Percentiles rank a stretch among this genome's conserved stretches.
Conservation (phyloP, 1,140 invertebrate species). For the Atta colombica region DNA sequence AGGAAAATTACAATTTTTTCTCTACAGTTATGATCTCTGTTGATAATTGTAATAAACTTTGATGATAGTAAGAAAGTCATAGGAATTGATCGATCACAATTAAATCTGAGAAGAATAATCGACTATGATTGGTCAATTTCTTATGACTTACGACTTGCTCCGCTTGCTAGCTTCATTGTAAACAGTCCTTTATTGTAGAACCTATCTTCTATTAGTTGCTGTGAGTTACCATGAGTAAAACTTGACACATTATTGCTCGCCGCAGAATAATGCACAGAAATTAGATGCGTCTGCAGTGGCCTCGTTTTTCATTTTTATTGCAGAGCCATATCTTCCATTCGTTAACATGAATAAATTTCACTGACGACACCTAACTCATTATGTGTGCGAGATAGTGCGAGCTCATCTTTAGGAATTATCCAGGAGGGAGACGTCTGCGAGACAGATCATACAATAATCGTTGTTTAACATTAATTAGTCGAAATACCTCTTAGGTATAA, state of each 20-base stretch:
- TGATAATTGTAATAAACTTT: too few relatives aligned
- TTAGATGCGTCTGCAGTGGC: not conserved
- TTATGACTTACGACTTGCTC: too few relatives aligned
- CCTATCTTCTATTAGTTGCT: too few relatives aligned
- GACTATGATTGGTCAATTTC: too few relatives aligned
- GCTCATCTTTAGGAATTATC: not conserved
- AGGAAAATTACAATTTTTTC: too few relatives aligned
- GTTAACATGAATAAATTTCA: not conserved
- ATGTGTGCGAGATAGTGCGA: not conserved
- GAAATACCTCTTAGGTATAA: not conserved
- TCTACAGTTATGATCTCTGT: too few relatives aligned
- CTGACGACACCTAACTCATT: not conserved
- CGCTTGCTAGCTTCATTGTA: too few relatives aligned
- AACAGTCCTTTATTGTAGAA: too few relatives aligned
- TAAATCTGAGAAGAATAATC: too few relatives aligned
- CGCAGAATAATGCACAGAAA: not conserved
- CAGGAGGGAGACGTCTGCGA: not conserved
- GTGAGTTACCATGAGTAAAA: not conserved
- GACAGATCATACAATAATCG: not conserved
- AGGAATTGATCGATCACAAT: too few relatives aligned
- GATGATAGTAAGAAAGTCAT: too few relatives aligned
- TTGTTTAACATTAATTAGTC: not conserved
- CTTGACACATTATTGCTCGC: not conserved
- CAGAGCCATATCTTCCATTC: not conserved
- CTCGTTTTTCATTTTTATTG: not conserved